Evolutionary conservation across 2,797 vertebrate species (phyloP), one percentile per base, ranked within the genome.

Genomic region (Periparus ater): DNA sequence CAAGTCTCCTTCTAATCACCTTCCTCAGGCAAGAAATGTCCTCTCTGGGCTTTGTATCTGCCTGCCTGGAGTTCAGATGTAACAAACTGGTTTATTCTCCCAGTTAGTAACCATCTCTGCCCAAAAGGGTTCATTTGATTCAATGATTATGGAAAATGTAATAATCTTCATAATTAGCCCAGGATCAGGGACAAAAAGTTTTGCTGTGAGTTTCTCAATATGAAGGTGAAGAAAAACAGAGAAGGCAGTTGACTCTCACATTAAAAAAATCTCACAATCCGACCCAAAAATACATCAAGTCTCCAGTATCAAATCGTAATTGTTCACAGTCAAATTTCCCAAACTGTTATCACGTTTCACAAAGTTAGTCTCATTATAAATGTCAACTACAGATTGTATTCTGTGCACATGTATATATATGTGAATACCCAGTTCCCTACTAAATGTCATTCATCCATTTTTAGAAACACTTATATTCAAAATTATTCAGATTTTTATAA

Each of bases 401-500:
- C 85, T 67, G 63, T 88, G 96, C 88, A 88, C 91, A 88, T 77
- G 83, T 90, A 92, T 84, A 94, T 83, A 92, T 91, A 95, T 76
- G 88, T 66, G 91, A 96, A 88, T 85, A 95, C 34, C 91, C 93
- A 91, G 55, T 87, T 96, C 93, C 63, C 71, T 87, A 78, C 95
- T 93, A 96, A 96, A 96, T 96, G 96, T 96, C 95, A 94, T 94
- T 95, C 86, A 95, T 63, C 95, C 80, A 67, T 58, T 96, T 96
- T 96, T 96, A 95, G 96, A 91, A 96, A 93, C 95, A 96, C 91
- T 96, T 94, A 95, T 84, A 96, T 96, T 95, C 91, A 95, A 94
- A 96, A 94, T 95, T 95, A 95, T 94, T 96, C 95, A 78, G 79
- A 85, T 91, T 95, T 95, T 95, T 82, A 10, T 88, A 95, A 95